A percentile compares a stretch with the other conserved stretches of the same genome.
Evolutionary conservation across 2,888 invertebrate species (phyloP).

Genomic region (Chymomyza procnemis): DNA sequence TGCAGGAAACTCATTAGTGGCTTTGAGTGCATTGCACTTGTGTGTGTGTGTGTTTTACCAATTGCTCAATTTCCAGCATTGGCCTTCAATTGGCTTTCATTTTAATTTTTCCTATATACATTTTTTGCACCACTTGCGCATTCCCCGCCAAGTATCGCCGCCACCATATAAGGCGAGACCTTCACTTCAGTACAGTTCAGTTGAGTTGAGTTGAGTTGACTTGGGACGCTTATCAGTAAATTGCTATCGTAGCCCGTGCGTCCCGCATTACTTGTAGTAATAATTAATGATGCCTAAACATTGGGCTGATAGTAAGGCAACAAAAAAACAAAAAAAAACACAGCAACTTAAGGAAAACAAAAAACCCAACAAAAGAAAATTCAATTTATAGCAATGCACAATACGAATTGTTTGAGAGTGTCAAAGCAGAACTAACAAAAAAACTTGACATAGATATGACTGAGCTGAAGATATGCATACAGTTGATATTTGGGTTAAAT

Average conservation of each 20-base stretch:
- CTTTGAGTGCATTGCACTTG: not conserved
- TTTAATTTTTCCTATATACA: not conserved
- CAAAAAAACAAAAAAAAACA: slow-evolving; percentile 15
- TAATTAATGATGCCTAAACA: slow-evolving; percentile 47
- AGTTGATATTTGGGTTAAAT: not conserved
- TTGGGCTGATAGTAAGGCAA: slow-evolving; percentile 44
- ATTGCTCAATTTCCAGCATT: too few species aligned
- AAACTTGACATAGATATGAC: not conserved
- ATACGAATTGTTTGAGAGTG: not conserved
- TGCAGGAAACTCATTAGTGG: not conserved
- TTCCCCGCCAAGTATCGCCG: not conserved
- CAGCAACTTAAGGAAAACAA: slow-evolving; percentile 5
- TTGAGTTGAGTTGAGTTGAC: not conserved
- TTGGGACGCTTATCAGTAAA: not conserved
- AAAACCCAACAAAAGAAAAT: not conserved
- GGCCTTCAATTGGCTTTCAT: not conserved
- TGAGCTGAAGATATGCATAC: not conserved
- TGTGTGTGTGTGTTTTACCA: not conserved
- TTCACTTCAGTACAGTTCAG: not conserved
- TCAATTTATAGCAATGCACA: not conserved
- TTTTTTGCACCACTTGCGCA: not conserved
- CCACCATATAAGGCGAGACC: not conserved
- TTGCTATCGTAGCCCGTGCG: not conserved
- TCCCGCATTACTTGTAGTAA: slow-evolving; percentile 29
- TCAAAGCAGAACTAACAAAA: not conserved